A percentile compares a stretch with the other conserved stretches of the same genome.
These are phyloP conservation scores for Nannoperca obscura DNA, from an alignment of 2,797 vertebrate species.

Conservation along the genomic window DNA sequence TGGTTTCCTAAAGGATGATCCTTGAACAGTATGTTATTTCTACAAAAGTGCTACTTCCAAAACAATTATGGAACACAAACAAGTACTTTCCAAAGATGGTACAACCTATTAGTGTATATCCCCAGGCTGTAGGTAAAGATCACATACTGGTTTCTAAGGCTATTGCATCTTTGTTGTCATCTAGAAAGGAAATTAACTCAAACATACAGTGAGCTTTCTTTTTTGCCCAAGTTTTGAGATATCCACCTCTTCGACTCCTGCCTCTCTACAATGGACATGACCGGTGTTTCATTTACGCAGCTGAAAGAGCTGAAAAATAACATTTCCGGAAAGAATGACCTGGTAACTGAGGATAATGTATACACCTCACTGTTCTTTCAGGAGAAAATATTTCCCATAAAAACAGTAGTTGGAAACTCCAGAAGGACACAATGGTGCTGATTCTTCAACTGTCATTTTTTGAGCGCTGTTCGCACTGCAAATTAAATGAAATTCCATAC, in stretches of 20 bases:
- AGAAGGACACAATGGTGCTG: background rate
- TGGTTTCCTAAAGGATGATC: conserved; percentile 47
- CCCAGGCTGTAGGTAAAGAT: conserved; percentile 8
- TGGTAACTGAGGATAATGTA: background rate
- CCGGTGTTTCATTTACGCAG: background rate
- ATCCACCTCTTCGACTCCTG: background rate
- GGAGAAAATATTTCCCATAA: background rate
- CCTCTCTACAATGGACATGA: background rate
- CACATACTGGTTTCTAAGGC: background rate
- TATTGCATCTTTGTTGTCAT: conserved; percentile 3
- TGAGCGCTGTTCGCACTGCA: background rate
- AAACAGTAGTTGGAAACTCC: background rate
- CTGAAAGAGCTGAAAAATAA: background rate
- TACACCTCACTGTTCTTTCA: background rate
- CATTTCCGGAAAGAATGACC: background rate
- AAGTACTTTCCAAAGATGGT: conserved; percentile 44
- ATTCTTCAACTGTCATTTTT: background rate
- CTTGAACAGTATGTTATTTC: conserved; percentile 9
- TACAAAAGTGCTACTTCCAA: background rate
- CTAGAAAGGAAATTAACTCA: conserved; percentile 14
- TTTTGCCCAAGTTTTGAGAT: background rate
- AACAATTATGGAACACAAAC: conserved; percentile 19
- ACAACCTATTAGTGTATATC: conserved; percentile 7
- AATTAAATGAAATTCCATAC: background rate
- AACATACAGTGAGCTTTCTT: background rate